Base-by-base conservation (phyloP, 2,888 invertebrate genomes). In the Tenthredo notha region DNA sequence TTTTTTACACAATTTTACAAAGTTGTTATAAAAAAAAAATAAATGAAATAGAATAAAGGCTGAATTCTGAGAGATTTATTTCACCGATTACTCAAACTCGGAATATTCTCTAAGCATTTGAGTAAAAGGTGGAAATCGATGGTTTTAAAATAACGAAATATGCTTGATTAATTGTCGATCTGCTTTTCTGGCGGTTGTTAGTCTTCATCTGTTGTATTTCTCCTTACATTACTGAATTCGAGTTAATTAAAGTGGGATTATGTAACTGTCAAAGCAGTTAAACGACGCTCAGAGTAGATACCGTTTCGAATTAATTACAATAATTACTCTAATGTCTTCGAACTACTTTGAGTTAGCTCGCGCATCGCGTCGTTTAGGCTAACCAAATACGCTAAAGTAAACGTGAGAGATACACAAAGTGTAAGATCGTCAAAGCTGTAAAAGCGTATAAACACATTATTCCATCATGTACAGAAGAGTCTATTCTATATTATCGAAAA, bases 291-390 rank as follows among this genome's bases (percentile, higher is more conserved):
- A 61, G 61, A 37, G 37, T 15, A 40, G 80, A 80, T 80, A 58
- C 58, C 61, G 12, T 80, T 61, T 40, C 21, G 21, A 80, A 80
- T 80, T 80, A 61, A 80, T 80, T 80, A 80, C 80, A 80, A 80
- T 80, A 80, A 80, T 80, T 78, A 78, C 78, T 78, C 78, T 78
- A 78, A 78, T 78, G 54, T 54, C 78, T 78, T 78, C 54, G n/a
- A 78, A 78, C 78, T 78, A 58, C 78, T 78, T 54, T 58, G 78
- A 78, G 33, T n/a, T 33, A 33, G 25, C 50, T 33, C 77, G 21
- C 77, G n/a, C 75, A 47, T n/a, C 47, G 75, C 15, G 40, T 33
- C 37, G 12, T 21, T 61, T 25, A 61, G n/a, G 43, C 25, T 47
- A 75, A 77, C 54, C 33, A 29, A 77, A 61, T 80, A 58, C 21